Conservation (phyloP, 2,888 invertebrate species). For the Dryococelus australis region DNA sequence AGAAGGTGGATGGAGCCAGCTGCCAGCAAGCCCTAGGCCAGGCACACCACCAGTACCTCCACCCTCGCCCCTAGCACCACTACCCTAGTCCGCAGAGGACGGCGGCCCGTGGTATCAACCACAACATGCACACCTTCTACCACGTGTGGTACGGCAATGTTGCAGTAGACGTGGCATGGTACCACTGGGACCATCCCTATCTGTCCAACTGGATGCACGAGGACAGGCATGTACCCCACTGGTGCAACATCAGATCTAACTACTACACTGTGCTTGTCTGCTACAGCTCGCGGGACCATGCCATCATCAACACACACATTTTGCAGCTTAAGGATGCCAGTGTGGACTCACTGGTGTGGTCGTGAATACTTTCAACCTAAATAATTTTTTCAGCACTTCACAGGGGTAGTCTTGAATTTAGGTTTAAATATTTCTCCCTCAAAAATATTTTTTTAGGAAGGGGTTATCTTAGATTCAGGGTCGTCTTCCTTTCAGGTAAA, state of each 20-base stretch:
- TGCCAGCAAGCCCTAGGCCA: too few relatives aligned
- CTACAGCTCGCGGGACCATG: slow-evolving; percentile 62
- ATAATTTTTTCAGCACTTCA: too few relatives aligned
- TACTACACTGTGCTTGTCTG: slow-evolving; percentile 64
- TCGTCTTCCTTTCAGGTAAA: too few relatives aligned
- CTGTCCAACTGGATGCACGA: slow-evolving; percentile 62
- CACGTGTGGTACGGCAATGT: slow-evolving; percentile 56
- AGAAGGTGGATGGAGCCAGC: too few relatives aligned
- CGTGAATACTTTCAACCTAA: too few relatives aligned
- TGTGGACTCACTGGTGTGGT: not conserved
- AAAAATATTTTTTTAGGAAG: too few relatives aligned
- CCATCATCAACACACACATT: slow-evolving; percentile 66
- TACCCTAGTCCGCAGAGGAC: not conserved
- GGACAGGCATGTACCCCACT: slow-evolving; percentile 58
- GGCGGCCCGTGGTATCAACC: slow-evolving; percentile 47
- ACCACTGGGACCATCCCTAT: slow-evolving; percentile 56
- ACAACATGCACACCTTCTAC: slow-evolving; percentile 56
- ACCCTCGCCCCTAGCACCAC: too few relatives aligned
- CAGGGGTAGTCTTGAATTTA: too few relatives aligned
- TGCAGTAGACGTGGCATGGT: slow-evolving; percentile 53
- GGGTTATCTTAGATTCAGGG: too few relatives aligned
- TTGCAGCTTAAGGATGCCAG: slow-evolving; percentile 63
- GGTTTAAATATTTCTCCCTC: too few relatives aligned
- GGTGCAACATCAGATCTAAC: slow-evolving; percentile 62
- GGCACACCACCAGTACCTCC: too few relatives aligned